These are phyloP conservation scores for Macrotis lagotis DNA, from an alignment of 2,113 vertebrate genomes.

Conservation along the genomic window DNA sequence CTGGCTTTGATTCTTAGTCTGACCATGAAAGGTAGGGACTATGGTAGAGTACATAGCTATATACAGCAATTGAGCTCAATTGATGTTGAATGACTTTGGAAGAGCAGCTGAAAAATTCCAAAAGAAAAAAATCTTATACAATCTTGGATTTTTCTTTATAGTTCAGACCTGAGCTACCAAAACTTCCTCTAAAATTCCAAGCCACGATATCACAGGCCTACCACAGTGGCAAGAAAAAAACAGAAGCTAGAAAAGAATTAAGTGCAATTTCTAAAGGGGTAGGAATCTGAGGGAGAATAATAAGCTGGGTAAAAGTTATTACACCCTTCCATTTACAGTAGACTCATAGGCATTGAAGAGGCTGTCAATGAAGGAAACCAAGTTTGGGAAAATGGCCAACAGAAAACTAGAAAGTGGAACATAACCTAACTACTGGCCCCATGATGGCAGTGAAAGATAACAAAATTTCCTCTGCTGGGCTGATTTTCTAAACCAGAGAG, in stretches of 20 bases:
- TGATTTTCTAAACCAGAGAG: not conserved
- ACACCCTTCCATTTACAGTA: not conserved
- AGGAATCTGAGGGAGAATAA: not conserved
- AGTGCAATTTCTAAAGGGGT: not conserved
- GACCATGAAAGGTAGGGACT: not conserved
- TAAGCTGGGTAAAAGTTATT: not conserved
- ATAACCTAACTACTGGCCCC: not conserved
- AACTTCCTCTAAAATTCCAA: slow-evolving; percentile 14
- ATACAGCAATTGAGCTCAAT: not conserved
- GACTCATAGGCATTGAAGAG: not conserved
- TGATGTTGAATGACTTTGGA: not conserved
- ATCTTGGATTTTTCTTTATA: not conserved
- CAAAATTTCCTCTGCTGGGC: not conserved
- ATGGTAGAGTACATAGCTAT: not conserved
- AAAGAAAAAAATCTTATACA: slow-evolving; percentile 28
- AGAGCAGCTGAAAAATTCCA: slow-evolving; percentile 20
- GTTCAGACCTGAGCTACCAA: not conserved
- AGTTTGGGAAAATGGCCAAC: not conserved
- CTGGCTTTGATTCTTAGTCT: not conserved
- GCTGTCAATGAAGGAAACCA: not conserved
- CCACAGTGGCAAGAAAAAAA: not conserved
- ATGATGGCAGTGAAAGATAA: slow-evolving; percentile 5
- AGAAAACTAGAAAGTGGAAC: not conserved
- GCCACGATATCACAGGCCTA: not conserved
- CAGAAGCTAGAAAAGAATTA: not conserved